Evolutionary conservation across 2,888 invertebrate species (phyloP).

Genomic region (Campoplex nolae): DNA sequence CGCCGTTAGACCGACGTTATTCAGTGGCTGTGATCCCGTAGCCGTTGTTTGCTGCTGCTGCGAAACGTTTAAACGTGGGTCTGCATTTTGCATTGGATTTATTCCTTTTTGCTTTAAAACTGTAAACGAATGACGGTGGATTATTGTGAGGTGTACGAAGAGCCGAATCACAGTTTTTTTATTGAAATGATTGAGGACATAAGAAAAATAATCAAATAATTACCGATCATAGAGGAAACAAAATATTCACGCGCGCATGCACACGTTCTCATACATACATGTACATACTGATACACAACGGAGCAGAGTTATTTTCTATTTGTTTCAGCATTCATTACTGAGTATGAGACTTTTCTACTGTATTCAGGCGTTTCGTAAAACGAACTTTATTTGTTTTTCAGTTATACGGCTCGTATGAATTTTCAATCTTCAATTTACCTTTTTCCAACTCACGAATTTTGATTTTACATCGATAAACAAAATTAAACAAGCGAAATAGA

Average conservation of each 20-base stretch:
- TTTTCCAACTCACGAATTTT: background rate
- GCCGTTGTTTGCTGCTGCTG: slow-evolving; percentile 78
- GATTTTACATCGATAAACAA: background rate
- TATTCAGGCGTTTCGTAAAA: background rate
- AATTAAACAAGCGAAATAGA: background rate
- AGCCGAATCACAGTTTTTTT: slow-evolving; percentile 48
- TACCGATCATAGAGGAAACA: background rate
- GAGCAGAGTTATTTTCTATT: background rate
- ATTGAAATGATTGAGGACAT: slow-evolving; percentile 39
- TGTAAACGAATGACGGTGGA: slow-evolving; percentile 86
- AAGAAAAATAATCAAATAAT: background rate
- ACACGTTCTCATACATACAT: background rate
- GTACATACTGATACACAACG: background rate
- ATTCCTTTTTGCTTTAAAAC: slow-evolving; percentile 91
- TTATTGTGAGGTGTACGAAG: slow-evolving; percentile 79
- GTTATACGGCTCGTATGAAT: background rate
- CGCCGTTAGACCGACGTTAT: slow-evolving; percentile 86
- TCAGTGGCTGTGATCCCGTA: slow-evolving; percentile 84
- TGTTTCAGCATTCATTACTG: background rate
- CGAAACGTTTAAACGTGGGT: slow-evolving; percentile 84
- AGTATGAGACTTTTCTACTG: background rate
- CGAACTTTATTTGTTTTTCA: background rate
- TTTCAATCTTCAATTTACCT: background rate
- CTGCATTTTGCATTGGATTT: slow-evolving; percentile 85
- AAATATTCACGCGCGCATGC: background rate